Evolutionary conservation across 2,113 vertebrate genomes (phyloP).

Genomic region (Megatriorchis doriae): DNA sequence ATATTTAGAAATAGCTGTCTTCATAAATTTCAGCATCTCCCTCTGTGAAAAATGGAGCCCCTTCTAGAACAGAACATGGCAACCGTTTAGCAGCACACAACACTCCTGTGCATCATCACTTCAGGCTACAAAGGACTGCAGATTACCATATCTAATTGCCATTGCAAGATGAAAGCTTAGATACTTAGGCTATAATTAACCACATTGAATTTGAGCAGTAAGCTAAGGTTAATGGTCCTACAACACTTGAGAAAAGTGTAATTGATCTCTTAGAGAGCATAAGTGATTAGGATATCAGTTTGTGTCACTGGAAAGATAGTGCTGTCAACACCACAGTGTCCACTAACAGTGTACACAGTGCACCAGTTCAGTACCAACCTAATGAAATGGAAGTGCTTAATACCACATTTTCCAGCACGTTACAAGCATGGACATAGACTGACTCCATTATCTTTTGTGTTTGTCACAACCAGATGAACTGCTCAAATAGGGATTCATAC

Average conservation of each 20-base stretch:
- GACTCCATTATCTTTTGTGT: neutral
- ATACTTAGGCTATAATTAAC: constrained; percentile 14
- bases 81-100: neutral
- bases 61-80: neutral
- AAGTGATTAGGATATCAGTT: constrained; percentile 31
- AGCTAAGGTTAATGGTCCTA: constrained; percentile 55
- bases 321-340: constrained; percentile 11
- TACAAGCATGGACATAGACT: neutral
- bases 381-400: neutral
- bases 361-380: neutral
- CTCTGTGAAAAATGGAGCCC: neutral
- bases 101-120: neutral
- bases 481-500: neutral
- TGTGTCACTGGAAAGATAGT: neutral
- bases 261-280: constrained; percentile 14
- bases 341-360: neutral
- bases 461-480: neutral
- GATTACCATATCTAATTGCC: neutral
- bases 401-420: neutral
- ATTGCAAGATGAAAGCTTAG: neutral
- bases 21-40: neutral
- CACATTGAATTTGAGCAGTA: constrained; percentile 9
- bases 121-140: neutral
- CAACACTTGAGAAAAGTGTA: constrained; percentile 42
- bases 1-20: neutral